phyloP scores from a whole-genome alignment of 2,797 vertebrate genomes.

The Lacerta viridis region DNA sequence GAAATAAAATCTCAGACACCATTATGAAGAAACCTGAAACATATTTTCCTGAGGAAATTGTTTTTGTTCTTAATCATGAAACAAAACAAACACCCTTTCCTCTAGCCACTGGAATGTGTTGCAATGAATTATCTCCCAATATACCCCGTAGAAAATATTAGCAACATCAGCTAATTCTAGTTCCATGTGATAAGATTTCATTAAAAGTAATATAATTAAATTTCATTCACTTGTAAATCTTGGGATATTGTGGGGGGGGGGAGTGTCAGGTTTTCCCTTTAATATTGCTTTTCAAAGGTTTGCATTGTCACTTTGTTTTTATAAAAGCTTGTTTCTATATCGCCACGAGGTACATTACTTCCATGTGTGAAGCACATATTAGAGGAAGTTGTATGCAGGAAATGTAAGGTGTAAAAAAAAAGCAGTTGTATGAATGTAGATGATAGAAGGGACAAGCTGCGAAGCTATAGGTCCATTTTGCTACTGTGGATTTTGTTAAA shows the following conservation, averaged over 20 bases:
- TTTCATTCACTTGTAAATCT: constrained; percentile 34
- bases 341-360: constrained; percentile 34
- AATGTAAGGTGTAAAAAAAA: constrained; percentile 35
- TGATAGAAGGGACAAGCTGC: background rate
- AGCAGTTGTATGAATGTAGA: background rate
- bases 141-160: constrained; percentile 12
- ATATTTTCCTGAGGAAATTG: constrained; percentile 33
- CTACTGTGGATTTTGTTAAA: constrained; percentile 11
- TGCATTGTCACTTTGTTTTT: constrained; percentile 25
- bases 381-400: background rate
- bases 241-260: too few relatives aligned
- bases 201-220: constrained; percentile 30
- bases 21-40: background rate
- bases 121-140: constrained; percentile 21
- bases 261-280: background rate
- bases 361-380: background rate
- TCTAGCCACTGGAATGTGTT: background rate
- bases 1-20: constrained; percentile 8
- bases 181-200: background rate
- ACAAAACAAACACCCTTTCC: background rate
- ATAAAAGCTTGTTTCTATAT: constrained; percentile 9
- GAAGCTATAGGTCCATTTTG: background rate
- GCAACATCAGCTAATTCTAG: constrained; percentile 4
- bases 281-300: constrained; percentile 17
- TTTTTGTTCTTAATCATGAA: constrained; percentile 29